A percentile compares a stretch with the other conserved stretches of the same genome.
Evolutionary conservation across 2,888 invertebrate species (phyloP).

Genomic region (Entomobrya multifasciata): DNA sequence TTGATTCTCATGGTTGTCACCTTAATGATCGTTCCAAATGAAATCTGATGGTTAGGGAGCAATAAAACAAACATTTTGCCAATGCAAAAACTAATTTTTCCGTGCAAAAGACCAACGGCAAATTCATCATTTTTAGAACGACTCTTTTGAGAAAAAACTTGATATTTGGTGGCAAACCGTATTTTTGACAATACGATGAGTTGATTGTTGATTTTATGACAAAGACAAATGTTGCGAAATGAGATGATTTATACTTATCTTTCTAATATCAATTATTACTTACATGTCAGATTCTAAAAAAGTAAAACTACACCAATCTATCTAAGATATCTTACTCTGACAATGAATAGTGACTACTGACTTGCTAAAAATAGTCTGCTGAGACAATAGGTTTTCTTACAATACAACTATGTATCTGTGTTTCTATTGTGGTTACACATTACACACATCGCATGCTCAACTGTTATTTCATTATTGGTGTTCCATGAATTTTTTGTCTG

Average conservation of each 20-base stretch:
- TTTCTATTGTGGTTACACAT: not conserved
- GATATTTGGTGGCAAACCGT: too few species aligned
- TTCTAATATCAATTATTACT: conserved; percentile 20
- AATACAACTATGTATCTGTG: not conserved
- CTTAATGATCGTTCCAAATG: too few species aligned
- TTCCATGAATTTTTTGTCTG: not conserved
- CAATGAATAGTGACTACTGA: not conserved
- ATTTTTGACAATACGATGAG: not conserved
- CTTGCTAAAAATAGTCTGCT: conserved; percentile 10
- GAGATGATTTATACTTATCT: not conserved
- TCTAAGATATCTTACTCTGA: not conserved
- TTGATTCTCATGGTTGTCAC: too few species aligned
- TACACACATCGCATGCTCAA: not conserved
- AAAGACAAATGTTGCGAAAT: conserved; percentile 27
- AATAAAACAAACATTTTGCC: too few species aligned
- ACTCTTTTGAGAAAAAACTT: too few species aligned
- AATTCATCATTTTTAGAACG: too few species aligned
- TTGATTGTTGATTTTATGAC: conserved; percentile 18
- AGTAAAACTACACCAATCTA: not conserved
- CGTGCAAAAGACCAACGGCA: too few species aligned
- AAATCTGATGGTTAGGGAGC: too few species aligned
- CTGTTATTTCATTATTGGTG: conserved; percentile 6
- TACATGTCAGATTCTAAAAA: not conserved
- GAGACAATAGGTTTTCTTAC: not conserved
- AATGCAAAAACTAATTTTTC: too few species aligned